These are phyloP conservation scores for Porites evermanni DNA, from an alignment of 92 coral and sea anemone species.

Conservation along the genomic window DNA sequence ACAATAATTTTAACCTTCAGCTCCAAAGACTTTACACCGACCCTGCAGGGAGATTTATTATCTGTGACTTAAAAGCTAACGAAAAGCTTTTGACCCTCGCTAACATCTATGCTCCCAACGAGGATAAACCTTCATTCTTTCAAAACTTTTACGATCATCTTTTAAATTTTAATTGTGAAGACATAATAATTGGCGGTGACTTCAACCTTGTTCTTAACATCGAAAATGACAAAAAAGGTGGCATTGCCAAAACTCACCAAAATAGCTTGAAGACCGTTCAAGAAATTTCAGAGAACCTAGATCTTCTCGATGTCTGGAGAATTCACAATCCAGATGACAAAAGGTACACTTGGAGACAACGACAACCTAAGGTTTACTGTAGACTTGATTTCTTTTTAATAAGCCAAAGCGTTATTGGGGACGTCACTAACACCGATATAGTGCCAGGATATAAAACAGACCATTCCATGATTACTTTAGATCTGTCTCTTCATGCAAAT, in stretches of 20 bases:
- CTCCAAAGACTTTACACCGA: conserved; percentile 18
- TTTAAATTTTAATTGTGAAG: conserved; percentile 14
- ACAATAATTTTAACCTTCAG: conserved; percentile 31
- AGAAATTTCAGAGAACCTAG: conserved; percentile 4
- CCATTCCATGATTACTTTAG: too few species aligned
- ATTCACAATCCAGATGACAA: conserved; percentile 9
- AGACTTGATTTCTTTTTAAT: too few species aligned
- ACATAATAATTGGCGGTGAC: conserved; percentile 52
- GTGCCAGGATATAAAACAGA: too few species aligned
- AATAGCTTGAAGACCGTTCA: neutral
- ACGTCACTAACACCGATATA: too few species aligned
- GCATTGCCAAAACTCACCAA: conserved; percentile 10
- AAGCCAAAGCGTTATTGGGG: too few species aligned
- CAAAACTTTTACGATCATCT: conserved; percentile 15
- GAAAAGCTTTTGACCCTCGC: neutral
- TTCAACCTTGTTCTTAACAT: conserved; percentile 27
- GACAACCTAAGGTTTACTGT: too few species aligned
- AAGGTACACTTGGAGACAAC: too few species aligned
- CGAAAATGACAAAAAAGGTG: conserved; percentile 4
- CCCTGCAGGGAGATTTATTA: conserved; percentile 46
- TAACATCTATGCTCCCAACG: neutral
- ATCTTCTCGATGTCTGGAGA: conserved; percentile 31
- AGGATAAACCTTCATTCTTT: conserved; percentile 27
- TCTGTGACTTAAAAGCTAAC: conserved; percentile 37
- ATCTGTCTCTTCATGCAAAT: too few species aligned